phyloP scores from a whole-genome alignment of 2,797 vertebrate species.

The Neosalanx taihuensis region DNA sequence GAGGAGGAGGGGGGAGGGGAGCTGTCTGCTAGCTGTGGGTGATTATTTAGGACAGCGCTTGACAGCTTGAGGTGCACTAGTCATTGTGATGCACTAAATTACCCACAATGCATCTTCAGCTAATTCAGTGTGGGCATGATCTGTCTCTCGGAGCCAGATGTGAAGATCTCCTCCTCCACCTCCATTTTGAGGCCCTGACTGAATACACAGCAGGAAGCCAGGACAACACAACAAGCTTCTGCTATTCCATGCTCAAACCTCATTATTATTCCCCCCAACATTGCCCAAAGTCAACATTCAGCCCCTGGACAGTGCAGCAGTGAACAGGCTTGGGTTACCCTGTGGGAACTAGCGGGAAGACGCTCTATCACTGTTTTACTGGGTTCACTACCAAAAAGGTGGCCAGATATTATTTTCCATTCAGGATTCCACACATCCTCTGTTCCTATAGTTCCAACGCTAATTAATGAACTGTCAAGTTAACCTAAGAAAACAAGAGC shows the following conservation, averaged over 20 bases:
- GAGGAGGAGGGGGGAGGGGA: not conserved
- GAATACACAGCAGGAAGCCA: not conserved
- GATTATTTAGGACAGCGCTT: not conserved
- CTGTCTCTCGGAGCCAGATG: not conserved
- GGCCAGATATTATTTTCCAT: no score
- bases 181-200: slow-evolving; percentile 10
- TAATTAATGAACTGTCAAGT: no score
- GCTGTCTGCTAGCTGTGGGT: not conserved
- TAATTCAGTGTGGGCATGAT: not conserved
- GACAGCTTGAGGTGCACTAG: not conserved
- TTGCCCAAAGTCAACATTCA: not conserved
- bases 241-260: not conserved
- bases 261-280: not conserved
- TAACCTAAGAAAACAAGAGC: not conserved
- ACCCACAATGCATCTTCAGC: not conserved
- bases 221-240: not conserved
- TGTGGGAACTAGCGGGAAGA: not conserved
- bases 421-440: no score
- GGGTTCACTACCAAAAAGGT: no score
- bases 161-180: not conserved
- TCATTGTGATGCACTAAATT: not conserved
- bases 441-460: no score
- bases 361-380: no score
- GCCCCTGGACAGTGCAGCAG: not conserved
- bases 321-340: not conserved